Evolutionary conservation across 2,888 invertebrate genomes (phyloP).

Genomic region (Cryptophagus acutangulus): DNA sequence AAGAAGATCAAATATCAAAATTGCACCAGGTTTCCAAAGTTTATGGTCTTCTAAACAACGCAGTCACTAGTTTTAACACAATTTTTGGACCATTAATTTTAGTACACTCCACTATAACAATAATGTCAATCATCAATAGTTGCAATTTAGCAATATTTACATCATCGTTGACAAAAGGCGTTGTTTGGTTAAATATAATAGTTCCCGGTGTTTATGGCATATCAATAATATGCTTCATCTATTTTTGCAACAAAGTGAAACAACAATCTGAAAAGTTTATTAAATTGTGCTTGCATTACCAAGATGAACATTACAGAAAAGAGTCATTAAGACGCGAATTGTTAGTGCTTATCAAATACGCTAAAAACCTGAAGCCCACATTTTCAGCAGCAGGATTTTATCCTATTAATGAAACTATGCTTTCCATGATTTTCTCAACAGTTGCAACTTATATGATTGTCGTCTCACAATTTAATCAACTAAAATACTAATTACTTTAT

Average conservation of each 20-base stretch:
- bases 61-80: neutral
- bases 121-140: too few species aligned
- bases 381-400: neutral
- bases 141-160: too few species aligned
- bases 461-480: neutral
- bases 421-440: neutral
- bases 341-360: neutral
- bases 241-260: neutral
- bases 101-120: neutral
- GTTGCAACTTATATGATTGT: neutral
- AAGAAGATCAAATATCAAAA: too few species aligned
- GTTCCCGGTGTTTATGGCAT: too few species aligned
- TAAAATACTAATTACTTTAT: neutral
- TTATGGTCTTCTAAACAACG: neutral
- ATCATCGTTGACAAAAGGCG: too few species aligned
- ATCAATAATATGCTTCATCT: too few species aligned
- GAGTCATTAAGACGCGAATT: too few species aligned
- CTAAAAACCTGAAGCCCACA: neutral
- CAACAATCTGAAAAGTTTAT: too few species aligned
- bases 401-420: neutral
- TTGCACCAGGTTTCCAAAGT: neutral
- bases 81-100: neutral
- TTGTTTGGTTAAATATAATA: too few species aligned
- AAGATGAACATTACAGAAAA: too few species aligned
- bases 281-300: too few species aligned